Base-by-base conservation (phyloP, 2,113 vertebrate genomes). In the Pedionomus torquatus region DNA sequence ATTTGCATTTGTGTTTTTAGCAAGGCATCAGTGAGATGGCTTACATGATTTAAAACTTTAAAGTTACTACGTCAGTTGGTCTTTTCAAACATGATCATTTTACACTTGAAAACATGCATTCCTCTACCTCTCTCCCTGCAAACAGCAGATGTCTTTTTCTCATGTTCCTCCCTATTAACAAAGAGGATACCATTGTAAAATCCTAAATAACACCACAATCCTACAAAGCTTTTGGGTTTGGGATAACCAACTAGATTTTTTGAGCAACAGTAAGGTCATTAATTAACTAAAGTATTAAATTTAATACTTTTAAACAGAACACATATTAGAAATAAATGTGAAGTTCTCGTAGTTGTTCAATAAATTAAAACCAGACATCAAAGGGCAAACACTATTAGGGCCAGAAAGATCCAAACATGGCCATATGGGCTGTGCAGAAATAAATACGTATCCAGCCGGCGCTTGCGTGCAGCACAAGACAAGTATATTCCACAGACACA, bases 1-100 rank as follows among this genome's bases (percentile, higher is more conserved):
- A 95, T 95, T 65, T 95, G 51, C 89, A 87, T 96, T 96, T 94
- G 71, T 68, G 83, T 88, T 96, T 96, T 94, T 97, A 95, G 75
- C 5, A 48, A 91, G 80, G 88, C 85, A 76, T 46, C 70, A 89
- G 43, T 2, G 49, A 95, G 93, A 70, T 75, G 44, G 57, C 11
- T 39, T 89, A 96, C 94, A 93, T 89, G 91, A 95, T 55, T 84
- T 81, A 80, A 92, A 96, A 93, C 64, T 96, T 97, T 87, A 51
- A 78, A 91, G 81, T 84, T 80, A 39, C 66, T 37, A 17, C 49
- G 31, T 63, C 37, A 48, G 9, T 57, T 69, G 54, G 11, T 30
- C 65, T 49, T 89, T 82, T 76, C 76, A 82, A 35, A 60, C 10
- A 30, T 3, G 43, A 70, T 52, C n/a, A 11, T 44, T 90, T 95